Conservation (phyloP, 1,140 invertebrate genomes). For the Drosophila nebulosa region DNA sequence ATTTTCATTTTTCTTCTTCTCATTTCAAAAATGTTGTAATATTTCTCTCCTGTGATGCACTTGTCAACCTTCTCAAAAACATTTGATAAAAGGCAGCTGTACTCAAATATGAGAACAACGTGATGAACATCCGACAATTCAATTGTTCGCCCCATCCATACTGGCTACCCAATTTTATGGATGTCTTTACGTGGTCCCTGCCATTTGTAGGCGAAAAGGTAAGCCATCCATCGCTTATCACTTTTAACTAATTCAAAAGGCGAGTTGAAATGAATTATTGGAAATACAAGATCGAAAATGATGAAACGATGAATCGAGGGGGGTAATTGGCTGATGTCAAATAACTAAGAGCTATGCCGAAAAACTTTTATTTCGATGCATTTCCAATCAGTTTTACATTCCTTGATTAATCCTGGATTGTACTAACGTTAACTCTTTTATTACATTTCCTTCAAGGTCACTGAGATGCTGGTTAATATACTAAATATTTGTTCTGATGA, state of each 20-base stretch:
- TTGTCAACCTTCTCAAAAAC: conserved; percentile 61
- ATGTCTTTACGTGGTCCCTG: conserved; percentile 99
- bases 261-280: neutral
- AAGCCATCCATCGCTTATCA: too few species aligned
- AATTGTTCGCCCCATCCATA: conserved; percentile 99
- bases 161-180: conserved; percentile 99
- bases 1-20: conserved; percentile 33
- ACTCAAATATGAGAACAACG: conserved; percentile 99
- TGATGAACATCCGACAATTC: conserved; percentile 99
- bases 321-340: too few species aligned
- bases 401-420: neutral
- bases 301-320: too few species aligned
- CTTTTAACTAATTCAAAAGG: too few species aligned
- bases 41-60: conserved; percentile 20
- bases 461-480: conserved; percentile 99
- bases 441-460: conserved; percentile 86
- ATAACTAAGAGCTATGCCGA: too few species aligned
- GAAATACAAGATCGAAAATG: too few species aligned
- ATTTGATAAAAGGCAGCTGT: conserved; percentile 93
- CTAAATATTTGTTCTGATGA: conserved; percentile 99
- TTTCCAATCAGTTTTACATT: neutral
- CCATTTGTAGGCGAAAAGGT: conserved; percentile 99
- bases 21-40: conserved; percentile 16
- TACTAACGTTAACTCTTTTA: too few species aligned
- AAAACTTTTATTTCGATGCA: too few species aligned